Evolutionary conservation across 2,797 vertebrate genomes (phyloP), one percentile per base, ranked within the genome.

Genomic region (Muscicapa comitata): DNA sequence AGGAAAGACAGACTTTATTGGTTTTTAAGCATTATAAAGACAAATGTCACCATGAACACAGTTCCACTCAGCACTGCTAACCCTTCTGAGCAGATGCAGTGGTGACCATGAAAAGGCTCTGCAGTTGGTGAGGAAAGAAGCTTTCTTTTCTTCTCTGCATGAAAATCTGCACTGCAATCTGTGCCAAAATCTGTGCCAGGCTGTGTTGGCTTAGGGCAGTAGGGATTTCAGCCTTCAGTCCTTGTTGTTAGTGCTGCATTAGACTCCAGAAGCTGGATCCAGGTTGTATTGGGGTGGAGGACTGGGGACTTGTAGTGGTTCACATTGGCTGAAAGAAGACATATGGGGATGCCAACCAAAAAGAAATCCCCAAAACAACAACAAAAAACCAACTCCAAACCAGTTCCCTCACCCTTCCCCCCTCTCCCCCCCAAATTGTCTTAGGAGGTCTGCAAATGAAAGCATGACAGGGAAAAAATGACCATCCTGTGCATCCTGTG

Each of bases 361-460:
- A 63, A 85, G 53, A n/a, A 1, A 42, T 4, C 25, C 13, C 37
- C 35, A 33, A 35, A 37, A 5, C 7, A 28, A 83, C 67, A 57
- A 82, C 62, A 59, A 37, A 38, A 38, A 38, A 38, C 37, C 37
- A 38, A 13, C 12, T 38, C 37, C 37, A 38, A 38, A 38, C 37
- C 37, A 38, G 12, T 38, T 38, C 5, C 37, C 37, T 38, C 37
- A 2, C 25, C 13, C 37, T 33, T 6, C 10, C 21, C 5, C 2
- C 2, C 11, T 7, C 6, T 7, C 4, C 3, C 9, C 7, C 5
- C 1, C 1, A 11, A 55, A 11, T 23, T 28, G 6, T 43, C 31
- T 29, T 71, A 35, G 20, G 8, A 70, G 10, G 11, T 72, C 28
- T 53, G 37, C 7, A 91, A 73, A 76, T 57, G 42, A 48, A 86